Base-by-base conservation (phyloP, 2,888 invertebrate genomes). In the Lasius fuliginosus region DNA sequence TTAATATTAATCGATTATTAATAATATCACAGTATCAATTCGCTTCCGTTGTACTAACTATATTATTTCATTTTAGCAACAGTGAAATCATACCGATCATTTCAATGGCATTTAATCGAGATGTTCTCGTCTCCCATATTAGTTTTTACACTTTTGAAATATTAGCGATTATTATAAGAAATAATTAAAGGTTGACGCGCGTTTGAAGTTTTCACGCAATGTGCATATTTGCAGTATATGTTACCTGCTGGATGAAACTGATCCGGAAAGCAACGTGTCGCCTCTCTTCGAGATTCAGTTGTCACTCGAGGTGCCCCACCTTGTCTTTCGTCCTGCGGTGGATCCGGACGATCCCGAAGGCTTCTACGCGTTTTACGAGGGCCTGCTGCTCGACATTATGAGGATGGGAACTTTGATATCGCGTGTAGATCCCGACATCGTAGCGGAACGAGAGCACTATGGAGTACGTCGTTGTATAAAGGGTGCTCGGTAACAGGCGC, bases 241-340 rank as follows among this genome's bases (percentile, higher is more conserved):
- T 84, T 95, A 97, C 82, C 96, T 97, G 84, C 95, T 96, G 53
- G 95, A 93, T 36, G 97, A 97, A 93, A 97, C 97, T 87, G 95
- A 96, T 91, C 93, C 95, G 53, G 95, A 96, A 84, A 95, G 95
- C 2, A 96, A 97, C 40, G 93, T 95, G 23, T 94, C 96, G 9
- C 97, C 98, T 0, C 96, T 99, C 58, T 97, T 98, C 95, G 97
- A 98, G 95, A 96, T 98, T 1, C 95, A 96, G 69, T 96, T 98
- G 90, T 97, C 97, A 92, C 95, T 98, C 4, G 96, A 96, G 87
- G 97, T 97, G 87, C 97, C 97, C 46, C 96, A 97, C 79, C 97
- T 99, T 85, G 96, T 96, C 71, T 98, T 97, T 93, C 95, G 96
- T 36, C 98, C 98, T 0, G 96, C 97, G 0, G 95, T 98, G 91